Conservation (phyloP, 2,888 invertebrate species). For the Augiades crinisus region DNA sequence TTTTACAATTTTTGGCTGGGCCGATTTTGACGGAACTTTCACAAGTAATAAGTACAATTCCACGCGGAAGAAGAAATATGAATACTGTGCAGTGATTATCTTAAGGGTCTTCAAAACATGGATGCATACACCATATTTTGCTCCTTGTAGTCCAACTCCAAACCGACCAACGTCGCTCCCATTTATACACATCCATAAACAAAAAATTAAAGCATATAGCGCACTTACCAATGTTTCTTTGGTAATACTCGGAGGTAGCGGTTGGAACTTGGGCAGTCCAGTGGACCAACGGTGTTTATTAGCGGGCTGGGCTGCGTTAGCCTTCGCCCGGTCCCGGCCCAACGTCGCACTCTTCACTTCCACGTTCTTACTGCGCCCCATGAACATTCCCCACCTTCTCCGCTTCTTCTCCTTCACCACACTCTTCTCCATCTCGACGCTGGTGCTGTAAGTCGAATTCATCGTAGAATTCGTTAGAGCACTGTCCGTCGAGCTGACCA, state of each 20-base stretch:
- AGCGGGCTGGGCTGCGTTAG: slow-evolving; percentile 64
- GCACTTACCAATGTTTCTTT: slow-evolving; percentile 88
- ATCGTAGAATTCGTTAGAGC: slow-evolving; percentile 52
- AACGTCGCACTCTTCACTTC: slow-evolving; percentile 85
- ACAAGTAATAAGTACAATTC: too few relatives aligned
- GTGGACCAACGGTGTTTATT: slow-evolving; percentile 85
- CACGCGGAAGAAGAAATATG: too few relatives aligned
- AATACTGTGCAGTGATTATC: too few relatives aligned
- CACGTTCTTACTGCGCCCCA: slow-evolving; percentile 83
- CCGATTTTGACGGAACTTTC: too few relatives aligned
- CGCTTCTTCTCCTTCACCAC: slow-evolving; percentile 82
- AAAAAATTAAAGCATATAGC: too few relatives aligned
- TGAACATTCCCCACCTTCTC: slow-evolving; percentile 86
- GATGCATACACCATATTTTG: too few relatives aligned
- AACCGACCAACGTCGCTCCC: too few relatives aligned
- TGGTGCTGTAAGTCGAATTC: slow-evolving; percentile 57
- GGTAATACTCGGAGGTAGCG: slow-evolving; percentile 87
- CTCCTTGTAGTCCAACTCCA: too few relatives aligned
- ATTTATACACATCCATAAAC: too few relatives aligned
- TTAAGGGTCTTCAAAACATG: too few relatives aligned
- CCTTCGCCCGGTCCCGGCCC: slow-evolving; percentile 83
- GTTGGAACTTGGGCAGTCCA: slow-evolving; percentile 85
- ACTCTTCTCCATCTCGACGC: slow-evolving; percentile 53
- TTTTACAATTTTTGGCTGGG: too few relatives aligned
- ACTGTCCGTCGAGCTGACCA: slow-evolving; percentile 44